These are phyloP conservation scores for Eumeta japonica DNA, from an alignment of 1,140 invertebrate species.

Conservation along the genomic window DNA sequence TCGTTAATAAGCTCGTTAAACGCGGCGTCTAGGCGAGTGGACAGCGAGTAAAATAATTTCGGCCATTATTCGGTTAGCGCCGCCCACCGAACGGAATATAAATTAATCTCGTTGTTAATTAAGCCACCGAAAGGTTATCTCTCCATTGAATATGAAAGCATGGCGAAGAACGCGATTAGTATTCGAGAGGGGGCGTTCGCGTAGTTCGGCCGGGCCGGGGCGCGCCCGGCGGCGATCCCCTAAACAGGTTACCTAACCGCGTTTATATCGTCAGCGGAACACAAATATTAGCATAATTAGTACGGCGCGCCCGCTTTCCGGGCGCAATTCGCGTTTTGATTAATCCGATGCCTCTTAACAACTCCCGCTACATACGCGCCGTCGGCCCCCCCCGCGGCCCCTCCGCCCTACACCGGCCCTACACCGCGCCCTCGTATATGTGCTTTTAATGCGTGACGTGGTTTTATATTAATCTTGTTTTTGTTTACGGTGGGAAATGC, in stretches of 20 bases:
- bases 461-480: too few species aligned
- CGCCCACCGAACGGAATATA: background rate
- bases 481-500: too few species aligned
- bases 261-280: slow-evolving; percentile 36
- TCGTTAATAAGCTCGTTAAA: slow-evolving; percentile 8
- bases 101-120: slow-evolving; percentile 26
- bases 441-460: too few species aligned
- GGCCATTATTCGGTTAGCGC: background rate
- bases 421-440: too few species aligned
- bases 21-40: too few species aligned
- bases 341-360: too few species aligned
- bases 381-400: too few species aligned
- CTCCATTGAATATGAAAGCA: slow-evolving; percentile 26
- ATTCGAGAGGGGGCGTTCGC: slow-evolving; percentile 30
- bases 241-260: slow-evolving; percentile 37
- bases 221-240: slow-evolving; percentile 31
- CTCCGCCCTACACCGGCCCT: too few species aligned
- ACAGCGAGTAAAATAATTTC: slow-evolving; percentile 11
- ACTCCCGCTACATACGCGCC: too few species aligned
- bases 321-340: slow-evolving; percentile 7
- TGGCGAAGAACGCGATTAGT: slow-evolving; percentile 23
- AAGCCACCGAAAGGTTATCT: slow-evolving; percentile 28
- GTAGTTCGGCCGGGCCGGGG: slow-evolving; percentile 39
- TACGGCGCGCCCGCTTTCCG: slow-evolving; percentile 19
- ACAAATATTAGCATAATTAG: slow-evolving; percentile 46